These are phyloP conservation scores for Plecotus auritus DNA, from an alignment of 2,113 vertebrate species.

Conservation along the genomic window DNA sequence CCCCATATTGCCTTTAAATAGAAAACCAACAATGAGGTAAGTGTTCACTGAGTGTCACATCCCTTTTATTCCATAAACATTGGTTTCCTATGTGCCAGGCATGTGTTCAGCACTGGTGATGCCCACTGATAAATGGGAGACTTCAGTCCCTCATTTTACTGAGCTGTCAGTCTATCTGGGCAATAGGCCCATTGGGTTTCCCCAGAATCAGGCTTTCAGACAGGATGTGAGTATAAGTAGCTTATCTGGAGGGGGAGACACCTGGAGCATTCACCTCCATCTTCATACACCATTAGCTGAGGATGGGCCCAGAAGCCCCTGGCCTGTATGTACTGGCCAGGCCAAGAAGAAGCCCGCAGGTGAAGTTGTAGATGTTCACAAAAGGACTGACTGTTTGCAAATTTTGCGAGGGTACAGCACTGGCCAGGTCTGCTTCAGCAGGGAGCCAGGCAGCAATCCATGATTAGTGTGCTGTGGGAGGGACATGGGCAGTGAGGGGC, in stretches of 20 bases:
- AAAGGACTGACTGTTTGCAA: neutral
- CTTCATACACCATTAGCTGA: neutral
- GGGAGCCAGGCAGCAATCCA: neutral
- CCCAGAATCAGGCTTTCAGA: neutral
- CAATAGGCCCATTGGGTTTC: neutral
- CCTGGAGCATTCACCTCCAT: neutral
- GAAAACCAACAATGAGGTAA: neutral
- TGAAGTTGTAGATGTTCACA: neutral
- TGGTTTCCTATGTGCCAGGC: neutral
- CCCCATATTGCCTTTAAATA: neutral
- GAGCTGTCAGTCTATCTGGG: neutral
- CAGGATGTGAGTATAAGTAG: neutral
- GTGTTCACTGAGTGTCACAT: neutral
- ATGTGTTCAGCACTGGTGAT: neutral
- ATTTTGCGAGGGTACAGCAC: neutral
- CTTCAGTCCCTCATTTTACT: neutral
- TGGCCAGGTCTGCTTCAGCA: neutral
- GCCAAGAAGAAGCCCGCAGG: neutral
- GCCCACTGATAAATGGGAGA: neutral
- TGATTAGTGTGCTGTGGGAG: neutral
- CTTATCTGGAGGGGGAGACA: neutral
- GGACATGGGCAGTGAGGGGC: neutral
- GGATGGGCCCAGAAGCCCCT: neutral
- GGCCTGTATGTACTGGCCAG: rapidly evolving
- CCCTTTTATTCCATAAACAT: neutral